Conservation (phyloP, 2,113 vertebrate genomes). For the Talpa occidentalis region DNA sequence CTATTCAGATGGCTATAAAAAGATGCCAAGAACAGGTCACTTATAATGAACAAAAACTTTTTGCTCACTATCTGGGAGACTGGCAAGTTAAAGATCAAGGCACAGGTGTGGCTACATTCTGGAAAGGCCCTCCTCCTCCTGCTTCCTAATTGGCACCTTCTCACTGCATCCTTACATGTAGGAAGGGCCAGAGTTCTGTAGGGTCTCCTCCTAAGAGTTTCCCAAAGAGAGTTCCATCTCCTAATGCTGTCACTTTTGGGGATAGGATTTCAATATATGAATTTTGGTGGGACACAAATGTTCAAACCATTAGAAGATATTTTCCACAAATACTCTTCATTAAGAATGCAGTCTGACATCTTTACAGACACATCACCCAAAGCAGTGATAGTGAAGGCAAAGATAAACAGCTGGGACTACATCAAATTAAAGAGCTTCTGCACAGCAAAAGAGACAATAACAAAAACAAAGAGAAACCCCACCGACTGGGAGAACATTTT, state of each 20-base stretch:
- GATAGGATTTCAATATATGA: not conserved
- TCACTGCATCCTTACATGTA: not conserved
- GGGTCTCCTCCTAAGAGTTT: not conserved
- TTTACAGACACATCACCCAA: too few relatives aligned
- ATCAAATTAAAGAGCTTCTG: too few relatives aligned
- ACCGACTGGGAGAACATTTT: too few relatives aligned
- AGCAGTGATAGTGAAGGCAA: too few relatives aligned
- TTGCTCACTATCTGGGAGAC: not conserved
- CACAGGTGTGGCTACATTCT: not conserved
- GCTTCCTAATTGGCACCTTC: not conserved
- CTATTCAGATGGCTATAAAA: not conserved
- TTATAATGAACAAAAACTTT: not conserved
- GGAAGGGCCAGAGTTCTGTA: not conserved
- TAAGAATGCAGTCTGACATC: not conserved
- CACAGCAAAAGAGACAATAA: too few relatives aligned
- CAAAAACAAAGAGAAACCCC: too few relatives aligned
- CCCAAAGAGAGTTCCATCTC: not conserved
- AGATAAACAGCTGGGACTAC: too few relatives aligned
- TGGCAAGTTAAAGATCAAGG: not conserved
- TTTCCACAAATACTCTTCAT: constrained; percentile 40
- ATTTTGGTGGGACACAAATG: not conserved
- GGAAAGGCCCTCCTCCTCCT: not conserved
- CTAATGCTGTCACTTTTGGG: not conserved
- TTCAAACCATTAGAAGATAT: not conserved
- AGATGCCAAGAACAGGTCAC: not conserved